A percentile compares a stretch with the other conserved stretches of the same genome.
These are phyloP conservation scores for Styela clava DNA, from an alignment of 23 tunicate species.

Conservation along the genomic window DNA sequence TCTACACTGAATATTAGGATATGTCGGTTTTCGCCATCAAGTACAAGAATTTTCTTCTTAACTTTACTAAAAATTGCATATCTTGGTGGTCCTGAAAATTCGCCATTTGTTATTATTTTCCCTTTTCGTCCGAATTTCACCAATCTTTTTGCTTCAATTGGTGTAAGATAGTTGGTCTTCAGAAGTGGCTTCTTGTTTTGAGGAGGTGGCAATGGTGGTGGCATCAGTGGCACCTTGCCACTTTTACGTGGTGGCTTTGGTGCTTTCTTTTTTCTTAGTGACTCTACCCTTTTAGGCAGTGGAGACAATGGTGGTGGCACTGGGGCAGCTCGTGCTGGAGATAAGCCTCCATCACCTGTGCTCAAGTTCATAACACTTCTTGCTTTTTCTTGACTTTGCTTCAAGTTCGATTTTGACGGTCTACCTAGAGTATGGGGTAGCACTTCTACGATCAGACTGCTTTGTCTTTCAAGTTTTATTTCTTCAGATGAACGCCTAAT, in stretches of 20 bases:
- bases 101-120: constrained; percentile 36
- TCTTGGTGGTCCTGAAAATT: constrained; percentile 36
- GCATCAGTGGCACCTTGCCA: neutral
- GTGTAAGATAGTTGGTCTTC: neutral
- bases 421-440: neutral
- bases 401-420: neutral
- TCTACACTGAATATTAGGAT: constrained; percentile 44
- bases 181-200: constrained; percentile 1
- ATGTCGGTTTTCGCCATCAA: constrained; percentile 58
- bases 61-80: constrained; percentile 31
- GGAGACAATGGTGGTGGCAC: constrained; percentile 1
- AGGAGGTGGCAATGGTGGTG: constrained; percentile 20
- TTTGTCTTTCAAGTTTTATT: neutral
- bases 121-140: constrained; percentile 34
- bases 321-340: constrained; percentile 1
- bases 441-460: neutral
- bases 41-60: constrained; percentile 24
- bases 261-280: constrained; percentile 25
- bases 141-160: constrained; percentile 17
- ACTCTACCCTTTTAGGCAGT: neutral
- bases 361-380: neutral
- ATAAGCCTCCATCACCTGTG: constrained; percentile 24
- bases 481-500: too few relatives aligned
- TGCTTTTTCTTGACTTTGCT: neutral
- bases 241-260: constrained; percentile 7